phyloP scores from a whole-genome alignment of 2,797 vertebrate genomes.

The Dicrostonyx torquatus region DNA sequence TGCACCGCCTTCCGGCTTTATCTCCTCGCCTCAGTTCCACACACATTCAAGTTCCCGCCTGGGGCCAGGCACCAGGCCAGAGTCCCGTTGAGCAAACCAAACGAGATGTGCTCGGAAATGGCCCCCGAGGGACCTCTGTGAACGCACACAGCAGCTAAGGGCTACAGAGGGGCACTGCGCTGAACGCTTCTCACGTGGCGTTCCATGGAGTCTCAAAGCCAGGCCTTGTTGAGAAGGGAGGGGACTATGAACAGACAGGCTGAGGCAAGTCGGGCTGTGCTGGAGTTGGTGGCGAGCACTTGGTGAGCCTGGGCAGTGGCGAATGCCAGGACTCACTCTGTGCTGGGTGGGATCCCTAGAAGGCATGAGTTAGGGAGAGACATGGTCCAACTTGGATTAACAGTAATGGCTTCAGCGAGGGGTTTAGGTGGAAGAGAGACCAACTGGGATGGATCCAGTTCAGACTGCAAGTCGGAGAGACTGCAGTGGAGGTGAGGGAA shows the following conservation, averaged over 20 bases:
- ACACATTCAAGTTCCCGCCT: neutral
- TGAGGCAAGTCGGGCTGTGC: neutral
- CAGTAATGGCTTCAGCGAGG: neutral
- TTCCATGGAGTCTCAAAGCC: neutral
- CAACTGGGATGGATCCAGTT: accelerated
- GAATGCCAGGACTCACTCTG: neutral
- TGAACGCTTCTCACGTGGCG: neutral
- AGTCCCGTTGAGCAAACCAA: neutral
- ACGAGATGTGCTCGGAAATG: neutral
- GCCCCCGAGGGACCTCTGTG: neutral
- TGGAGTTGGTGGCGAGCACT: neutral
- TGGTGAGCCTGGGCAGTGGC: neutral
- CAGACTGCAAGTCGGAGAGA: neutral
- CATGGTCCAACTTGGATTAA: accelerated
- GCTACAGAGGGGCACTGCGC: accelerated
- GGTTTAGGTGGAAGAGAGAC: neutral
- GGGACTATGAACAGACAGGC: neutral
- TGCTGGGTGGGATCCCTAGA: neutral
- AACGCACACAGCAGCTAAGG: neutral
- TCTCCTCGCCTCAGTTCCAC: neutral
- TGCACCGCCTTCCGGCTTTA: accelerated
- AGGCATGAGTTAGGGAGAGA: neutral
- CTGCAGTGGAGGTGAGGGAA: too few species aligned
- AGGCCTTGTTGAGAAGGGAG: neutral
- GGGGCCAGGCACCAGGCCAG: neutral